These are phyloP conservation scores for Corythornis madagascariensis DNA, from an alignment of 2,113 vertebrate species.

Conservation along the genomic window DNA sequence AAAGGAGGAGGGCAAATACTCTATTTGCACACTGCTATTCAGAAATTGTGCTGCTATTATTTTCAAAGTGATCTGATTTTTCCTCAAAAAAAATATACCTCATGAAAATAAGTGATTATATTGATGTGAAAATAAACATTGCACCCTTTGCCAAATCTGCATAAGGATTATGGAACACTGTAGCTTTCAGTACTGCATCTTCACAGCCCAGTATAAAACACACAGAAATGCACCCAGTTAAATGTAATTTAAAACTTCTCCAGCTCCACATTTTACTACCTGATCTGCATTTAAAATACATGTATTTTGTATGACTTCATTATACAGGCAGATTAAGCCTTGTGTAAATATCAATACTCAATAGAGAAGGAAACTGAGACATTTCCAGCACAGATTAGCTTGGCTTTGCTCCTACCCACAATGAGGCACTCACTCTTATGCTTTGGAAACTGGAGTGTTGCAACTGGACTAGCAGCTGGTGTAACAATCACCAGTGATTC, in stretches of 20 bases:
- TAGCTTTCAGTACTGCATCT: not conserved
- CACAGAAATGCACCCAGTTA: not conserved
- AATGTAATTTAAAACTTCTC: not conserved
- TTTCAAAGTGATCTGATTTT: not conserved
- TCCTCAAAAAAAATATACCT: not conserved
- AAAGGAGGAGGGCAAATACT: not conserved
- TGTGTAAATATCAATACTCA: not conserved
- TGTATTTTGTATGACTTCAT: not conserved
- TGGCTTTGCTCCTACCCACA: not conserved
- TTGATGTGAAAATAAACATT: not conserved
- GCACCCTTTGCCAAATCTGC: not conserved
- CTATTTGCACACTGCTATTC: not conserved
- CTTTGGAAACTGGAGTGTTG: not conserved
- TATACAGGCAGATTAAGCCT: not conserved
- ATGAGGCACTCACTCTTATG: too few species aligned
- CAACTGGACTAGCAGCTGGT: not conserved
- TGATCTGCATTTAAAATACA: not conserved
- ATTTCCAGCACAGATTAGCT: not conserved
- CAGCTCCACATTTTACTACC: not conserved
- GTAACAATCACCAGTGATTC: not conserved
- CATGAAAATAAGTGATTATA: fast-evolving
- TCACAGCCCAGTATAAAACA: not conserved
- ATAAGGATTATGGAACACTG: not conserved
- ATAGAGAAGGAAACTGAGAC: not conserved
- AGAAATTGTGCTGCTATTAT: not conserved